Evolutionary conservation across 2,797 vertebrate genomes (phyloP).

Genomic region (Gallinago nigripennis): DNA sequence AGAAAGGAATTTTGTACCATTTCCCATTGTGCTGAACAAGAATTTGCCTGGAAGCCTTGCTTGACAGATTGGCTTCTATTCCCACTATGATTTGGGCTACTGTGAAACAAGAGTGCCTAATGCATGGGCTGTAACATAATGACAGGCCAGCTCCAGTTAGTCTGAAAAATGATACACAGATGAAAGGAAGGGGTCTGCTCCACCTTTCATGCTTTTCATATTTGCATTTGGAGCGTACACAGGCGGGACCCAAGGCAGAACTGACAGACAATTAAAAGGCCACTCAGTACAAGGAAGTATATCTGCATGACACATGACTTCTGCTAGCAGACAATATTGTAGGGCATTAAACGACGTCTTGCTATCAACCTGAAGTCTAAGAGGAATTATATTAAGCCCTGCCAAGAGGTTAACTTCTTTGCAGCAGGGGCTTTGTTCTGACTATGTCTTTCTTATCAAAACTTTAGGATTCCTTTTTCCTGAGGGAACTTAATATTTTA

Average conservation of each 20-base stretch:
- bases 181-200: constrained; percentile 85
- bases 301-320: constrained; percentile 83
- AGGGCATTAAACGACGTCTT: constrained; percentile 82
- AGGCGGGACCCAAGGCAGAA: constrained; percentile 79
- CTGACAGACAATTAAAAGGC: constrained; percentile 84
- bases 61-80: constrained; percentile 84
- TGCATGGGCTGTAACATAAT: constrained; percentile 83
- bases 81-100: constrained; percentile 79
- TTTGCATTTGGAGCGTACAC: constrained; percentile 84
- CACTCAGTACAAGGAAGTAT: constrained; percentile 81
- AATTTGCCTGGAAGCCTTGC: constrained; percentile 85
- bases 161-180: constrained; percentile 84
- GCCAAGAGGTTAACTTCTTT: constrained; percentile 68
- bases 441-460: constrained; percentile 48
- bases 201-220: constrained; percentile 88
- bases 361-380: constrained; percentile 82
- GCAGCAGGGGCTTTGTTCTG: constrained; percentile 26
- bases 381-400: constrained; percentile 74
- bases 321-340: constrained; percentile 77
- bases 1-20: constrained; percentile 70
- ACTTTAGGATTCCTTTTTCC: constrained; percentile 39
- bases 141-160: constrained; percentile 78
- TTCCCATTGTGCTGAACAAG: constrained; percentile 80
- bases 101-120: constrained; percentile 85
- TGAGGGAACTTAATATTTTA: constrained; percentile 37